Conservation (phyloP, 2,797 vertebrate species). For the Peromyscus eremicus region DNA sequence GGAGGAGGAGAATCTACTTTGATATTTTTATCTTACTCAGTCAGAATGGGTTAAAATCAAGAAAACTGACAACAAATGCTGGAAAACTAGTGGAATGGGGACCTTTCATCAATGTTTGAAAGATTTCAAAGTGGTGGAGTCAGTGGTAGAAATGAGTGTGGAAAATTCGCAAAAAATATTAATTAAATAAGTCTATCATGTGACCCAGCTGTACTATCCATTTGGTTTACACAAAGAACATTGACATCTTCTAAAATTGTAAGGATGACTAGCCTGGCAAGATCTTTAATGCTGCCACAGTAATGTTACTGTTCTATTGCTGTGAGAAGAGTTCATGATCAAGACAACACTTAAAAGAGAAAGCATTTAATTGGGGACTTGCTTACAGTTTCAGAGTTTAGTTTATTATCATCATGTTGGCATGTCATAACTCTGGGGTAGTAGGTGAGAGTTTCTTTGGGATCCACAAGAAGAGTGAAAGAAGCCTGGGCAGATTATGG, state of each 20-base stretch:
- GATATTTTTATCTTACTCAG: neutral
- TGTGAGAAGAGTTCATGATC: neutral
- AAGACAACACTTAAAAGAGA: neutral
- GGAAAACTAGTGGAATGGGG: neutral
- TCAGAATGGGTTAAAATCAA: neutral
- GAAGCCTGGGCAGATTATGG: neutral
- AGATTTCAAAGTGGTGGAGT: neutral
- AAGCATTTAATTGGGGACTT: too few relatives aligned
- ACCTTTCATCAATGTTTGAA: neutral
- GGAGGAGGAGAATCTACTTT: neutral
- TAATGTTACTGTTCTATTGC: neutral
- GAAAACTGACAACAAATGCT: neutral
- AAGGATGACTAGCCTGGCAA: neutral
- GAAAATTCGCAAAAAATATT: neutral
- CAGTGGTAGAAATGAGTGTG: neutral
- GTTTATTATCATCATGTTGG: neutral
- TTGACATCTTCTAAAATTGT: neutral
- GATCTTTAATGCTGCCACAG: neutral
- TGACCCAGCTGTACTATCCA: neutral
- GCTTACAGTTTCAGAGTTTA: neutral
- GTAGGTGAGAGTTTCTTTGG: neutral
- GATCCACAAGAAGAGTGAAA: neutral
- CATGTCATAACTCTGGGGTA: neutral
- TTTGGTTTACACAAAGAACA: neutral
- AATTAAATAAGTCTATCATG: neutral